phyloP scores from a whole-genome alignment of 2,113 vertebrate species.

The Gambusia affinis region DNA sequence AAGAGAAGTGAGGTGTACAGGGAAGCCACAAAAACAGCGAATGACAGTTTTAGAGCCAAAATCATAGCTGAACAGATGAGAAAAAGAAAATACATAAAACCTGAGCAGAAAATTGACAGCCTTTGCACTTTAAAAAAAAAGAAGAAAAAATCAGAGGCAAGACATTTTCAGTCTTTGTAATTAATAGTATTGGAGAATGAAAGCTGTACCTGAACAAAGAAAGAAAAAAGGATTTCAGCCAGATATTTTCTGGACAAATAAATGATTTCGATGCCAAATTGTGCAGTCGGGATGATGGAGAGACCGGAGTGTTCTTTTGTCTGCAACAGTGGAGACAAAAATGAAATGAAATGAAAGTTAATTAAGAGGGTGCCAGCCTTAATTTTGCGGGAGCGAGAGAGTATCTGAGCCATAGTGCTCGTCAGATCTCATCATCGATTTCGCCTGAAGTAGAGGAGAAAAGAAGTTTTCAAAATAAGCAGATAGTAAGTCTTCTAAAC shows the following conservation, averaged over 20 bases:
- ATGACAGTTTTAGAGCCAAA: neutral
- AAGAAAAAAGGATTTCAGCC: slow-evolving; percentile 41
- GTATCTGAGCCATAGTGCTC: neutral
- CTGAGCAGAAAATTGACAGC: neutral
- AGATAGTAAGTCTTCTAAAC: neutral
- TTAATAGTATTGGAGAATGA: neutral
- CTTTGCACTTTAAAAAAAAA: neutral
- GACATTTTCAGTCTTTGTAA: neutral
- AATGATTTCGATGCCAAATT: slow-evolving; percentile 22
- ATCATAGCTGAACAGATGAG: slow-evolving; percentile 3
- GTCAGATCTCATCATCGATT: neutral
- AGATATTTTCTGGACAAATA: slow-evolving; percentile 11
- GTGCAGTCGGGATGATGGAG: slow-evolving; percentile 30
- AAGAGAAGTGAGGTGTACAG: slow-evolving; percentile 15
- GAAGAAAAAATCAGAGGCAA: neutral
- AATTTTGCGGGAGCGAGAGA: neutral
- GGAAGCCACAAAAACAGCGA: neutral
- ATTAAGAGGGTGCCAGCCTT: slow-evolving; percentile 3
- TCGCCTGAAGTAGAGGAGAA: neutral
- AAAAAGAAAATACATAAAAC: neutral
- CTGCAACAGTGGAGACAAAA: slow-evolving; percentile 16
- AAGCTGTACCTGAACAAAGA: neutral
- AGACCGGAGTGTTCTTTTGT: slow-evolving; percentile 20
- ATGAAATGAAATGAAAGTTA: neutral
- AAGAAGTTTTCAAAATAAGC: neutral